phyloP scores from a whole-genome alignment of 2,888 invertebrate genomes.

The Caenorhabditis sp. region DNA sequence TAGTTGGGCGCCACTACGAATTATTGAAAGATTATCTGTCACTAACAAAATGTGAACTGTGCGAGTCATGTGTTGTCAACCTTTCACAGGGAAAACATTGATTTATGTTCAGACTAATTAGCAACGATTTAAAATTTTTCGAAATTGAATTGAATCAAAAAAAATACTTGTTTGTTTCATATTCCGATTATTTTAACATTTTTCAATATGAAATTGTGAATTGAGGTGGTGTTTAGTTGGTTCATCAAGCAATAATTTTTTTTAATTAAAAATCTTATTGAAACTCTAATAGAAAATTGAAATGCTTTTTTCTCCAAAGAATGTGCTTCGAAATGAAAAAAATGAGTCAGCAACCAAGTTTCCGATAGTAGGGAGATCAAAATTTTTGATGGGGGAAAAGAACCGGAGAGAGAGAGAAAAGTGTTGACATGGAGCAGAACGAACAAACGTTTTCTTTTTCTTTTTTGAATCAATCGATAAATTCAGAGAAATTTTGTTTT shows the following conservation, averaged over 20 bases:
- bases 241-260: conserved; percentile 1
- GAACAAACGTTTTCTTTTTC: conserved; percentile 1
- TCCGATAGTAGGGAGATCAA: conserved; percentile 24
- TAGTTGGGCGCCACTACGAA: not conserved
- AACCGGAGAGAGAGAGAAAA: not conserved
- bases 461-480: conserved; percentile 27
- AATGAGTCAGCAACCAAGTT: conserved; percentile 31
- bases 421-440: conserved; percentile 34
- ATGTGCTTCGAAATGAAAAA: not conserved
- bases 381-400: conserved; percentile 14
- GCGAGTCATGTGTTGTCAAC: not conserved
- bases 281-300: not conserved
- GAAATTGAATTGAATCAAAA: no score
- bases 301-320: not conserved
- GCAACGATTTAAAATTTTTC: no score
- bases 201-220: no score
- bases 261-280: no score
- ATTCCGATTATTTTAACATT: no score
- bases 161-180: no score
- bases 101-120: no score
- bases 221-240: not conserved
- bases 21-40: conserved; percentile 23
- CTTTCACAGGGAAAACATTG: no score
- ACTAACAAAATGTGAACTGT: conserved; percentile 8
- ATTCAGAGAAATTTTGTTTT: no score